A percentile compares a stretch with the other conserved stretches of the same genome.
phyloP scores from a whole-genome alignment of 2,888 invertebrate genomes.

The Germaria angustata region DNA sequence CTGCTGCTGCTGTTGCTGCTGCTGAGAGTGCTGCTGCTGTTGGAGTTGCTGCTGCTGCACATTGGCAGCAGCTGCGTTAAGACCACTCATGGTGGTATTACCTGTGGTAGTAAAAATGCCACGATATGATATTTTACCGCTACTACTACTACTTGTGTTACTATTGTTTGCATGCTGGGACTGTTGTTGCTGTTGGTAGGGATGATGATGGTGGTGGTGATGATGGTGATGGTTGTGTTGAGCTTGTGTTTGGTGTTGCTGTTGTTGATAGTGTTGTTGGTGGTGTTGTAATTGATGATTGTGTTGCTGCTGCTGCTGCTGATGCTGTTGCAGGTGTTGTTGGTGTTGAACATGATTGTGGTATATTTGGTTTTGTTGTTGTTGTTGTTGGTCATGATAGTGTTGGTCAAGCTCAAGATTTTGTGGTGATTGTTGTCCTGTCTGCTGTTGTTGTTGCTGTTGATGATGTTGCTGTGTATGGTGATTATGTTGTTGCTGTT shows the following conservation, averaged over 20 bases:
- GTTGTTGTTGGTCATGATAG: constrained; percentile 68
- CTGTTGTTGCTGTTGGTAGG: constrained; percentile 75
- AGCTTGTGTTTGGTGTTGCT: constrained; percentile 70
- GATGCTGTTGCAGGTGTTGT: constrained; percentile 70
- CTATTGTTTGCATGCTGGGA: constrained; percentile 77
- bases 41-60: constrained; percentile 64
- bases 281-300: constrained; percentile 71
- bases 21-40: constrained; percentile 72
- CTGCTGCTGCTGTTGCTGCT: constrained; percentile 71
- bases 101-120: constrained; percentile 87
- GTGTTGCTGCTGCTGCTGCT: constrained; percentile 70
- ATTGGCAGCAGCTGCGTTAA: constrained; percentile 64
- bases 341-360: constrained; percentile 70
- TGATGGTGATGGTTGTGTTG: constrained; percentile 75
- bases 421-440: constrained; percentile 70
- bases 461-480: constrained; percentile 74
- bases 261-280: constrained; percentile 74
- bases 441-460: constrained; percentile 73
- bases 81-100: constrained; percentile 80
- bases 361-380: constrained; percentile 66
- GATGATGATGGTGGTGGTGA: constrained; percentile 78
- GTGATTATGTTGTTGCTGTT: constrained; percentile 68
- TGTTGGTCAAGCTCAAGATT: constrained; percentile 74
- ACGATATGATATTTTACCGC: constrained; percentile 83
- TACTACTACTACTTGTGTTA: constrained; percentile 72